Percentiles rank a stretch among this genome's conserved stretches.
Conservation (phyloP, 2,797 vertebrate genomes). For the Pogoniulus pusillus region DNA sequence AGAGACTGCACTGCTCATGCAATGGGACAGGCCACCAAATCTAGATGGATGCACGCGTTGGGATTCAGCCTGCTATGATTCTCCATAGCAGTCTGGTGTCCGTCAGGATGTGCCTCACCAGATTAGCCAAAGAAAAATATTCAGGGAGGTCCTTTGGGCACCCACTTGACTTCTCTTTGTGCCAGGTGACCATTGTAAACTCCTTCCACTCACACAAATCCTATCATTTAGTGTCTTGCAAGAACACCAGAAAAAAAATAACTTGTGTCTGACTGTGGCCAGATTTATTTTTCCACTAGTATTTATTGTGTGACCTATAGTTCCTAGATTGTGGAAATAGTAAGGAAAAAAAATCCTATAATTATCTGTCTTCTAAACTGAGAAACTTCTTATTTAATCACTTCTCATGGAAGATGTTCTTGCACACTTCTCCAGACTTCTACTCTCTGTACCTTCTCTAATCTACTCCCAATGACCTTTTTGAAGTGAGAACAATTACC, state of each 20-base stretch:
- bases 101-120: neutral
- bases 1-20: neutral
- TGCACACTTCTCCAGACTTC: neutral
- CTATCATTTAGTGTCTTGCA: neutral
- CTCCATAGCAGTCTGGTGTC: neutral
- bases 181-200: neutral
- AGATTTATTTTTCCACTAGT: neutral
- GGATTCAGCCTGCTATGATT: neutral
- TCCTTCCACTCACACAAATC: rapidly evolving
- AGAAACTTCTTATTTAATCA: neutral
- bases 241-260: neutral
- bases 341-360: neutral
- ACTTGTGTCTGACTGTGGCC: neutral
- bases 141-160: neutral
- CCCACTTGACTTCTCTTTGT: neutral
- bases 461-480: neutral
- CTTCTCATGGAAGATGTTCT: neutral
- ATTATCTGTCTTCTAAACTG: neutral
- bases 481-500: neutral
- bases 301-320: neutral
- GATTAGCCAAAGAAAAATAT: neutral
- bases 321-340: neutral
- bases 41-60: neutral
- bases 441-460: neutral
- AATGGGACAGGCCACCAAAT: neutral